These are phyloP conservation scores for Acrossocheilus wenchowensis DNA, from an alignment of 2,797 vertebrate species.

Conservation along the genomic window DNA sequence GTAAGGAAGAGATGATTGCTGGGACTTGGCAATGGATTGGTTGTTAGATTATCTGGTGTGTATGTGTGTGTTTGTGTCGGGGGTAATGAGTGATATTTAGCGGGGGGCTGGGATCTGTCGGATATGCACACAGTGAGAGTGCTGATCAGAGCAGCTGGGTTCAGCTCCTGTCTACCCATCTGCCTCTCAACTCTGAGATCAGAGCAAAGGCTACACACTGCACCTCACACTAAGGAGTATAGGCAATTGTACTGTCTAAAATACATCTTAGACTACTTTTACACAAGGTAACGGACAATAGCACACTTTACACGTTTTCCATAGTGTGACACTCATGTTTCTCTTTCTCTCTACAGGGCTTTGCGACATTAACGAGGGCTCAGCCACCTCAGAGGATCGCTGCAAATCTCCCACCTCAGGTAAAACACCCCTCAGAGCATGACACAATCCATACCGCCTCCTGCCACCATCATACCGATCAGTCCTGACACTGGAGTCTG, in stretches of 20 bases:
- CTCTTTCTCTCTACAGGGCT: slow-evolving; percentile 81
- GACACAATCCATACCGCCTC: neutral
- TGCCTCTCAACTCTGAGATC: slow-evolving; percentile 64
- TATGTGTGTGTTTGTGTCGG: slow-evolving; percentile 42
- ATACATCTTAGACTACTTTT: neutral
- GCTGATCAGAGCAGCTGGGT: slow-evolving; percentile 68
- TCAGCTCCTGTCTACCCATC: slow-evolving; percentile 61
- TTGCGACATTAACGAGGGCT: slow-evolving; percentile 94
- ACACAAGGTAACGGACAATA: neutral
- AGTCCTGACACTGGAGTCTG: neutral
- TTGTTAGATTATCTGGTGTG: slow-evolving; percentile 56
- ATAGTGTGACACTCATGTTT: neutral
- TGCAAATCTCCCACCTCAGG: slow-evolving; percentile 99
- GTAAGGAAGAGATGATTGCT: slow-evolving; percentile 62
- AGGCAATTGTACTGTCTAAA: neutral
- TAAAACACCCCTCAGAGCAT: slow-evolving; percentile 78
- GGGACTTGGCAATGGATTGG: slow-evolving; percentile 60
- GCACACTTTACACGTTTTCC: neutral
- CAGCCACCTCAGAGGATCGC: slow-evolving; percentile 91
- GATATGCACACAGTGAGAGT: slow-evolving; percentile 58
- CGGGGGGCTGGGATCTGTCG: slow-evolving; percentile 74
- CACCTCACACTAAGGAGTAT: slow-evolving; percentile 52
- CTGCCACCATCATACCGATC: neutral
- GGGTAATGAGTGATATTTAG: slow-evolving; percentile 63
- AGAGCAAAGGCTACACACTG: slow-evolving; percentile 58